These are phyloP conservation scores for Xylota sylvarum DNA, from an alignment of 2,888 invertebrate genomes.

Conservation along the genomic window DNA sequence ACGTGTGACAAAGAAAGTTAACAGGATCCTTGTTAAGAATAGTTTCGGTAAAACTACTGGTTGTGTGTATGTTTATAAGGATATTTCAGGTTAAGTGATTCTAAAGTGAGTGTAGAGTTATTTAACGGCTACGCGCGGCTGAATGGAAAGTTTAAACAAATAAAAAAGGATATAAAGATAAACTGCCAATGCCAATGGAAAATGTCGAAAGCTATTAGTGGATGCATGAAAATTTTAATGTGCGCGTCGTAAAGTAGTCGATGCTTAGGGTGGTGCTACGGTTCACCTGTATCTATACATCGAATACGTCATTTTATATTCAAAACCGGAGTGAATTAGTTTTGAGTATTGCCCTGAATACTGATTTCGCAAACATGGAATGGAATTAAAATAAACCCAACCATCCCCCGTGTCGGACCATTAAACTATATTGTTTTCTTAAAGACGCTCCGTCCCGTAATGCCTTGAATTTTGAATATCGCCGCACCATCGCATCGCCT, in stretches of 20 bases:
- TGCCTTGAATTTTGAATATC: constrained; percentile 8
- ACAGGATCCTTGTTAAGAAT: constrained; percentile 42
- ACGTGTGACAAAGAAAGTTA: constrained; percentile 11
- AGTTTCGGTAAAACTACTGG: constrained; percentile 45
- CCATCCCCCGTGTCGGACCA: no score
- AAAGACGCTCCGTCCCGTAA: background rate
- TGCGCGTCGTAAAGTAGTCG: background rate
- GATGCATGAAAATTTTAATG: background rate
- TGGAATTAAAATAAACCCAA: background rate
- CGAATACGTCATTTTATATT: no score
- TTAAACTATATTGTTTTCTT: background rate
- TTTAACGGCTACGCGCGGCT: background rate
- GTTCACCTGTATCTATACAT: no score
- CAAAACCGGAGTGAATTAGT: background rate
- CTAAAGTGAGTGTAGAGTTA: constrained; percentile 23
- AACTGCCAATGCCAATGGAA: background rate
- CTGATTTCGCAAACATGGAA: constrained; percentile 6
- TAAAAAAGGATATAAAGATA: background rate
- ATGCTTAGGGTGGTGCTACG: no score
- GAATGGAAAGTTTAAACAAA: background rate
- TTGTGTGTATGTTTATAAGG: background rate
- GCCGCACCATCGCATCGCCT: background rate
- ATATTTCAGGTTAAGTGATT: constrained; percentile 48
- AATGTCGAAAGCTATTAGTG: background rate
- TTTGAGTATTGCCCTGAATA: background rate